A percentile compares a stretch with the other conserved stretches of the same genome.
These are phyloP conservation scores for Odobenus rosmarus DNA, from an alignment of 2,113 vertebrate genomes.

Conservation along the genomic window DNA sequence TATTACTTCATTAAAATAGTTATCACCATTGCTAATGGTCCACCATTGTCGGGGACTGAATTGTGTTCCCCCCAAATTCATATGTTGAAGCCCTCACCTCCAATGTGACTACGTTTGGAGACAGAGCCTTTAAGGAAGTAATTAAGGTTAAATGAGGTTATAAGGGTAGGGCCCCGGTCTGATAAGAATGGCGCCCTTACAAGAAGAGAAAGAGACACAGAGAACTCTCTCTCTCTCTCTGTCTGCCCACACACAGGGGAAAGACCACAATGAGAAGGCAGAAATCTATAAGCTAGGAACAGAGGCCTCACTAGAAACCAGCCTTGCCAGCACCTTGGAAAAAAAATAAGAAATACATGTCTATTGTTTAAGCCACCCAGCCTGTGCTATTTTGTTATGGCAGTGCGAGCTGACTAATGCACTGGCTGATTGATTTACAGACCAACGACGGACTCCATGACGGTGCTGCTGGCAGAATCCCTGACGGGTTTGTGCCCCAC, in stretches of 20 bases:
- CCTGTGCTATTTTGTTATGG: background rate
- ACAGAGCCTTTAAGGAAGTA: background rate
- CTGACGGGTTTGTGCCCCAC: background rate
- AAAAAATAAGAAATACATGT: background rate
- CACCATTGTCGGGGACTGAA: background rate
- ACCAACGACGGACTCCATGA: background rate
- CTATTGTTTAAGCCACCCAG: background rate
- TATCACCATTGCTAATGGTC: background rate
- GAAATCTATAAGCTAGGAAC: background rate
- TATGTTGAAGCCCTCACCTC: background rate
- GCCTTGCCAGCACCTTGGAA: too few relatives aligned
- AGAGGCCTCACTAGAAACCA: background rate
- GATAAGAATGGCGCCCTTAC: background rate
- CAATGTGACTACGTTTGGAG: background rate
- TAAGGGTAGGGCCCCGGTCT: background rate
- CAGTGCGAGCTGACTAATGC: background rate
- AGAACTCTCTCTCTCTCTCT: background rate
- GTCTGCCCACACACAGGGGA: background rate
- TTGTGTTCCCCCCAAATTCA: background rate
- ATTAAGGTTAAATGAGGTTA: background rate
- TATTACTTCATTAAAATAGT: constrained; percentile 21
- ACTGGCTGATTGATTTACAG: background rate
- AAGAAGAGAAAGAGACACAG: background rate
- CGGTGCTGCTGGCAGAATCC: background rate
- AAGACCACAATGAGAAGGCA: background rate